Conservation (phyloP, 53 echinoderm and acorn worm genomes). For the Echinarachnius parma region DNA sequence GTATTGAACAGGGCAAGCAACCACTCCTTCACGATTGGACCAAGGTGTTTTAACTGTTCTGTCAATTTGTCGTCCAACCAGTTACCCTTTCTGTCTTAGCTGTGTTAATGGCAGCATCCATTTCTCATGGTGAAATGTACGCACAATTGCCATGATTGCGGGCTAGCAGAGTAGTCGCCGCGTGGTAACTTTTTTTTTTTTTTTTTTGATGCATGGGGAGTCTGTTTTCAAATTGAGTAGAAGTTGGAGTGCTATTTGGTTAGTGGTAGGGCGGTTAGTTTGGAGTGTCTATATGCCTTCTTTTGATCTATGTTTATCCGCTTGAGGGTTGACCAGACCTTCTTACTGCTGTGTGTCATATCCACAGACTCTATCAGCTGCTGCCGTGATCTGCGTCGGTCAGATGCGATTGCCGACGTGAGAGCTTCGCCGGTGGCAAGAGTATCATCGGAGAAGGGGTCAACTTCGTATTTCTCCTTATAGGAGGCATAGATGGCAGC, state of each 20-base stretch:
- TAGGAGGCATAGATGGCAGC: background rate
- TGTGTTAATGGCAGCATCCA: background rate
- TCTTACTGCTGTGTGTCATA: too few species aligned
- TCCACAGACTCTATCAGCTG: background rate
- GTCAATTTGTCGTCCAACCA: background rate
- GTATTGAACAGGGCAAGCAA: conserved; percentile 28
- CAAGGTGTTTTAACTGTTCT: conserved; percentile 35
- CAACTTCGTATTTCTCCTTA: background rate
- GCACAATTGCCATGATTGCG: background rate
- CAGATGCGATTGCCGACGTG: background rate
- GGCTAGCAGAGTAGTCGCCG: background rate
- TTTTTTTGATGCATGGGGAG: too few species aligned
- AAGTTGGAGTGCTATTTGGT: conserved; percentile 4
- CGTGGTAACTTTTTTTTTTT: background rate
- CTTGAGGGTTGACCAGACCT: conserved; percentile 16
- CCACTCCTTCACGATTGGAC: background rate
- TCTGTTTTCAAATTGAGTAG: background rate
- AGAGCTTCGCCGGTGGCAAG: background rate
- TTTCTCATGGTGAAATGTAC: background rate
- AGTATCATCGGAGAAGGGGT: background rate
- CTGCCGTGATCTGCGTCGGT: background rate
- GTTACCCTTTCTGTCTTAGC: background rate
- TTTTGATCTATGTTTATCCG: conserved; percentile 9
- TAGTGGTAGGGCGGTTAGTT: conserved; percentile 3
- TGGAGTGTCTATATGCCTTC: conserved; percentile 4